Conservation (phyloP, 2,797 vertebrate species). For the Falco biarmicus region DNA sequence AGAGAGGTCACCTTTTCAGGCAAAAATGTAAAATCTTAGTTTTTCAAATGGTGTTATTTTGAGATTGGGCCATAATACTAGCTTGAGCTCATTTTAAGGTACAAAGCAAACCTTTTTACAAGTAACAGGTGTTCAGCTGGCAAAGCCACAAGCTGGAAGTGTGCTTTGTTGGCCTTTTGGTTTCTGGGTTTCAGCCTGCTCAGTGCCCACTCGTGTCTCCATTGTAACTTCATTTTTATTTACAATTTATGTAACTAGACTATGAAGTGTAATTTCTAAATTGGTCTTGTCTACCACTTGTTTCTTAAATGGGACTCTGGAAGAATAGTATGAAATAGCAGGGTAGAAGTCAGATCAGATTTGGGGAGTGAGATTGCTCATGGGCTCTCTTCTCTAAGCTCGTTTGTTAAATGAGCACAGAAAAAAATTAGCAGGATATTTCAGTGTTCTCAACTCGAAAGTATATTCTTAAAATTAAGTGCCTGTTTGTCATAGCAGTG, state of each 20-base stretch:
- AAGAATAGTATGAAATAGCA: not conserved
- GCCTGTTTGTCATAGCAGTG: not conserved
- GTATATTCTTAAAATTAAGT: not conserved
- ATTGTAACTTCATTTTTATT: not conserved
- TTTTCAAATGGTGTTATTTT: not conserved
- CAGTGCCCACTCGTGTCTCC: fast-evolving
- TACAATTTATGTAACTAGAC: not conserved
- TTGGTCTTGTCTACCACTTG: not conserved
- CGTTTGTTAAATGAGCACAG: not conserved
- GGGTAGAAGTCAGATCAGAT: not conserved
- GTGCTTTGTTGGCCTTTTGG: not conserved
- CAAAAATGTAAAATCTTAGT: not conserved
- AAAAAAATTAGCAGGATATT: fast-evolving
- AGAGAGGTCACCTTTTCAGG: not conserved
- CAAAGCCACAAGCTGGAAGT: not conserved
- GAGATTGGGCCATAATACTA: not conserved
- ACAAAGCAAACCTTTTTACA: not conserved
- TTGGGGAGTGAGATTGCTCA: not conserved
- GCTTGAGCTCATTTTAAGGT: not conserved
- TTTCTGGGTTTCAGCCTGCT: not conserved
- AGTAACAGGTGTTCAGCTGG: not conserved
- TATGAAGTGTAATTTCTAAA: not conserved
- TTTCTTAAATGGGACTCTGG: not conserved
- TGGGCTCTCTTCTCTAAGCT: not conserved
- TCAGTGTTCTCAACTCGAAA: not conserved